Evolutionary conservation across 1,140 invertebrate genomes (phyloP), one percentile per base, ranked within the genome.

Genomic region (Acromyrmex charruanus): DNA sequence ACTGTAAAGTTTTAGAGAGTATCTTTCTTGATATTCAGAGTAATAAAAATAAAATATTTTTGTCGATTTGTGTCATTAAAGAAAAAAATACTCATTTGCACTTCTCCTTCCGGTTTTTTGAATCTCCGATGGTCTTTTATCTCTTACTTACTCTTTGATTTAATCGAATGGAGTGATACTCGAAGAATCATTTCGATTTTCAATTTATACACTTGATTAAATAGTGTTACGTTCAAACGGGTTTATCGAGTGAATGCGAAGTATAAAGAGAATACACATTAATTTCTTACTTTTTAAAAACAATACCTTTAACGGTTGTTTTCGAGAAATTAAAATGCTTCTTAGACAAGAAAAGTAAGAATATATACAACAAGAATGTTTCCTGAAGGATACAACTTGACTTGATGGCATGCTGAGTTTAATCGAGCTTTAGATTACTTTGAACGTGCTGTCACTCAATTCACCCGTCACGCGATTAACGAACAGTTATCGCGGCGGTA

Each of bases 171-270:
- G 84, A 77, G 63, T 53, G 55, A 59, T 74, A 81, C 65, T 81
- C 55, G 49, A 89, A 61, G 44, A 55, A 44, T 87, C 77, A 63
- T 89, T 88, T 88, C 75, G 69, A 88, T 80, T 89, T 74, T 65
- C 58, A 80, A 35, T 66, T 89, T 86, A 88, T 89, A 82, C 68
- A 71, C 61, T 49, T 80, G 49, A 10, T 28, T 72, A 55, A 85
- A 68, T 63, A 16, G 55, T 53, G 16, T 39, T 55, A 61, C 58
- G 35, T 61, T 14, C 9, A 77, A 75, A 44, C 39, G 9, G 2
- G 2, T 59, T 77, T 12, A 59, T 59, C 35, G 74, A 25, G 2
- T 18, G 1, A 10, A 21, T 14, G 14, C 12, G 25, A 63, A 28
- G 18, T 35, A 31, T 72, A 16, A 75, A 59, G 39, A 44, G 39